Percentiles rank a stretch among this genome's conserved stretches.
phyloP scores from a whole-genome alignment of 2,888 invertebrate species.

The Troides helena region DNA sequence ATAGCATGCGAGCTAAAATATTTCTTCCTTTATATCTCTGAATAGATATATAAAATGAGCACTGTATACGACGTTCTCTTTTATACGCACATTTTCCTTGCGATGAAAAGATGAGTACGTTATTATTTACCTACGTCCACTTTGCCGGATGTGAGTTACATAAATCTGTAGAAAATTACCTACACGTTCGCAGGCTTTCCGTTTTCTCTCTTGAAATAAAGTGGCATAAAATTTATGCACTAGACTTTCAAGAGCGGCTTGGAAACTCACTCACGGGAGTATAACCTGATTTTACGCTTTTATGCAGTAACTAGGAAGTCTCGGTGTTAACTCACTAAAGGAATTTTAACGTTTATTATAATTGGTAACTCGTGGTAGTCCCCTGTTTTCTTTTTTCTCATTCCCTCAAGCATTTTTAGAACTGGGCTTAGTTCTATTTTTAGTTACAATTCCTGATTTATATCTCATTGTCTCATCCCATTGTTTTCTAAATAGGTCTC shows the following conservation, averaged over 20 bases:
- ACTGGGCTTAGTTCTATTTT: too few relatives aligned
- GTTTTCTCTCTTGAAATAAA: constrained; percentile 26
- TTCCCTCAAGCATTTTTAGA: too few relatives aligned
- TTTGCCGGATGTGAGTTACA: constrained; percentile 1
- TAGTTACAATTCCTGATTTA: too few relatives aligned
- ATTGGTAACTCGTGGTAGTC: too few relatives aligned
- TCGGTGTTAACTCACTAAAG: constrained; percentile 6
- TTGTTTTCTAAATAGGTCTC: too few relatives aligned
- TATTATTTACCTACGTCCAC: background rate
- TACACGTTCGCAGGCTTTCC: constrained; percentile 12
- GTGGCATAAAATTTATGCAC: constrained; percentile 25
- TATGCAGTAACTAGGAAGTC: background rate
- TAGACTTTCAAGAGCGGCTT: constrained; percentile 20
- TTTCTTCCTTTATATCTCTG: too few relatives aligned
- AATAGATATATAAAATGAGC: background rate
- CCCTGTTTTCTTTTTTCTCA: too few relatives aligned
- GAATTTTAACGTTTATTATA: background rate
- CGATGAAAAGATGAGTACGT: background rate
- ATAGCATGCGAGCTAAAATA: too few relatives aligned
- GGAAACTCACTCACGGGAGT: constrained; percentile 13
- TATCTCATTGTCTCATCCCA: too few relatives aligned
- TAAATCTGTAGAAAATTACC: constrained; percentile 22
- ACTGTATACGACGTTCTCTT: background rate
- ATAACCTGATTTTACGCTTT: constrained; percentile 12
- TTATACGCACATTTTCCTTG: background rate